Percentiles rank a stretch among this genome's conserved stretches.
These are phyloP conservation scores for Neoarius graeffei DNA, from an alignment of 2,113 vertebrate genomes.

Conservation along the genomic window DNA sequence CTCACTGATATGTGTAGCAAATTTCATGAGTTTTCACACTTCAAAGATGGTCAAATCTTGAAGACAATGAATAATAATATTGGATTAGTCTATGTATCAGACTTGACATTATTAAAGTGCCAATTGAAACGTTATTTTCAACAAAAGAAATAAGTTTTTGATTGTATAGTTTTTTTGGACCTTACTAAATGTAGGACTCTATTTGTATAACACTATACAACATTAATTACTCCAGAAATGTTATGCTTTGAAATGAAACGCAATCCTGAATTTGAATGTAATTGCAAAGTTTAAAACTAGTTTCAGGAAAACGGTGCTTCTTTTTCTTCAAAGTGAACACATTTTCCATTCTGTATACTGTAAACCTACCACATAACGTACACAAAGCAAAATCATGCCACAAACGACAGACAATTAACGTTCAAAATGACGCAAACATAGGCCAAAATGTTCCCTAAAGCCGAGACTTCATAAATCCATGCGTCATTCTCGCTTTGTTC, in stretches of 20 bases:
- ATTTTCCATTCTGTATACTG: neutral
- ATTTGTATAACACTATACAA: neutral
- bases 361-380: neutral
- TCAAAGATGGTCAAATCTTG: too few relatives aligned
- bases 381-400: neutral
- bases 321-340: neutral
- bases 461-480: neutral
- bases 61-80: neutral
- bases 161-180: neutral
- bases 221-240: neutral
- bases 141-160: too few relatives aligned
- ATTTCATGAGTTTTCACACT: too few relatives aligned
- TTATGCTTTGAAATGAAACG: neutral
- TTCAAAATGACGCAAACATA: neutral
- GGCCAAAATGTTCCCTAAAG: neutral
- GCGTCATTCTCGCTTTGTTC: neutral
- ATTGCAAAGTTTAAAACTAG: neutral
- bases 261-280: neutral
- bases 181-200: neutral
- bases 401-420: neutral
- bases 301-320: neutral
- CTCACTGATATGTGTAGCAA: too few relatives aligned
- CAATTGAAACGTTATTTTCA: too few relatives aligned
- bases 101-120: too few relatives aligned
- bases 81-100: neutral